Base-by-base conservation (phyloP, 2,888 invertebrate species). In the Plebejus melissa region DNA sequence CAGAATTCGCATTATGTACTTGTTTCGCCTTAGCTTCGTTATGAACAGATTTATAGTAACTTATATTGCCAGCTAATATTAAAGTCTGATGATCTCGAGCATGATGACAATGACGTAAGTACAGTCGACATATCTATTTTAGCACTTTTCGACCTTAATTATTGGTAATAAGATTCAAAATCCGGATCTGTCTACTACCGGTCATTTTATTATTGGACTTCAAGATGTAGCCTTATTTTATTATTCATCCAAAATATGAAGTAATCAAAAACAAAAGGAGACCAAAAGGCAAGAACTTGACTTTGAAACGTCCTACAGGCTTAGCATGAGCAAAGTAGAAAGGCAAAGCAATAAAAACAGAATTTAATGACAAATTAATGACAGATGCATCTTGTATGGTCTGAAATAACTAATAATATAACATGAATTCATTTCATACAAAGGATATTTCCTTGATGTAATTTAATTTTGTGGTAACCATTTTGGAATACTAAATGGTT, bases 41-140 rank as follows among this genome's bases (percentile, higher is more conserved):
- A 65, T 9, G 60, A 65, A 65, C 9, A 65, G 4, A 65, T 65
- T 65, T 65, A 65, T 65, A 65, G 13, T 65, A 36, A 65, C 32
- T 32, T 36, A 36, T 36, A 65, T 65, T 32, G 13, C 32, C 16
- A 36, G 65, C 36, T 13, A 11, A 65, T 65, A 65, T 65, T 36
- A 32, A 65, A 65, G 32, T 32, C 28, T 1, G 65, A 65, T 65
- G 65, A 65, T 65, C 65, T 65, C 65, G 36, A 32, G 22, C 65
- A 36, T 32, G 32, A 32, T 32, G 32, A 32, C 65, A 65, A 36
- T 65, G 65, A 36, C 65, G 65, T 65, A 65, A 65, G 32, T 32
- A 65, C 54, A 54, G 54, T 16, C 54, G 4, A 54, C 16, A 54
- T 16, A 54, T 54, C 13, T 16, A 54, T 54, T 54, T 54, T 16